Base-by-base conservation (phyloP, 2,113 vertebrate genomes). In the Drymodes brunneopygia region DNA sequence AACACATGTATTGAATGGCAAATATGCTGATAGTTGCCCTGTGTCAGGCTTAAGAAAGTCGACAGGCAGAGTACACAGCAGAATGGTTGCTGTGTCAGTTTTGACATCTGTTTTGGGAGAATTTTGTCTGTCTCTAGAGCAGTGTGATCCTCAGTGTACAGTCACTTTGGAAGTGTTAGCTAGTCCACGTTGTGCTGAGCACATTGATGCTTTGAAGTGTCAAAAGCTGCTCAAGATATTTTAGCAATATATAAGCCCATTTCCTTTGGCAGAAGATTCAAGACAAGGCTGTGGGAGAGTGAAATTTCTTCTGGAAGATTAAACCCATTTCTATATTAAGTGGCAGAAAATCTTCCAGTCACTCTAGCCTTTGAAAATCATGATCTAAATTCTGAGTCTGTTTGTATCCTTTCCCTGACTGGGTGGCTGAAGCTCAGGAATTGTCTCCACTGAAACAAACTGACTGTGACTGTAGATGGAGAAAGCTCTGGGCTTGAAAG, bases 251-350 rank as follows among this genome's bases (percentile, higher is more conserved):
- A 48, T 79, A 72, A 80, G 47, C 54, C 66, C 47, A 15, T 95
- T 93, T 92, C 86, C 69, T 83, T 88, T 77, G 51, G 92, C 15
- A 10, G 77, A 35, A 71, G 38, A 93, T 70, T 95, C 81, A 85
- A 88, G 70, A 75, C 31, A 58, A 81, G 54, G 51, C 73, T 82
- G 72, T 38, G 51, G 81, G 75, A 92, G 54, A 88, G 58, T 71
- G 65, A 42, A 60, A 75, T 92, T 95, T 96, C 61, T 92, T 87
- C 93, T 96, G 92, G 78, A 95, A 95, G 95, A 92, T 85, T 95
- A 80, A 75, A 94, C 64, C 25, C 78, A 86, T 92, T 93, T 71
- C 92, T 95, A 80, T 82, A 92, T 87, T 72, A 93, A 94, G 84
- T 92, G 77, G 54, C 6, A 0, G 71, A 69, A 92, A 92, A 81